These are phyloP conservation scores for Eulemur rufifrons DNA, from an alignment of 2,113 vertebrate genomes.

Conservation along the genomic window DNA sequence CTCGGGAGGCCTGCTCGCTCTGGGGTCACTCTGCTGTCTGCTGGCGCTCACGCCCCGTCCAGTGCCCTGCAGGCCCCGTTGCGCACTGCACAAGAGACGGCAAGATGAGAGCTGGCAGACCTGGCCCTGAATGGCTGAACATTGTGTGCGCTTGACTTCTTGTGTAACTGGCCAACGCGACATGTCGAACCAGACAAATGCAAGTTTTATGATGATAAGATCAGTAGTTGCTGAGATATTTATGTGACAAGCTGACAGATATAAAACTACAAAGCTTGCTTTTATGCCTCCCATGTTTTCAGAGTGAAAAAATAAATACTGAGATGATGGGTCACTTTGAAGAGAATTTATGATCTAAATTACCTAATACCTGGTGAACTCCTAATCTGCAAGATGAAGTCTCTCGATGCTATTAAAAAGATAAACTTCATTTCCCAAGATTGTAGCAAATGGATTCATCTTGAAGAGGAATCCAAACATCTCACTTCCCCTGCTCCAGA, in stretches of 20 bases:
- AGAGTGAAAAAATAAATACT: slow-evolving; percentile 82
- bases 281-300: slow-evolving; percentile 86
- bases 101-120: slow-evolving; percentile 84
- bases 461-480: background rate
- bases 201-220: slow-evolving; percentile 95
- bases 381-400: slow-evolving; percentile 83
- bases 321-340: slow-evolving; percentile 84
- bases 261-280: slow-evolving; percentile 88
- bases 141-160: slow-evolving; percentile 86
- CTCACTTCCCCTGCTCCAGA: background rate
- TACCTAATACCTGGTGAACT: slow-evolving; percentile 86
- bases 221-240: slow-evolving; percentile 98
- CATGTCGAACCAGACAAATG: slow-evolving; percentile 94
- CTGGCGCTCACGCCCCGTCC: accelerated
- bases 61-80: accelerated
- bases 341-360: slow-evolving; percentile 85
- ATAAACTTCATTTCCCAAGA: slow-evolving; percentile 78
- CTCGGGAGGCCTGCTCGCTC: accelerated
- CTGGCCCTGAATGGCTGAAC: slow-evolving; percentile 86
- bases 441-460: background rate
- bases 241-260: slow-evolving; percentile 96
- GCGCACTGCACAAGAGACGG: slow-evolving; percentile 51
- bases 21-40: accelerated
- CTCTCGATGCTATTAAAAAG: slow-evolving; percentile 80
- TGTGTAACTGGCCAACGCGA: slow-evolving; percentile 90